phyloP scores from a whole-genome alignment of 2,888 invertebrate genomes.

The Drosophila borborema region DNA sequence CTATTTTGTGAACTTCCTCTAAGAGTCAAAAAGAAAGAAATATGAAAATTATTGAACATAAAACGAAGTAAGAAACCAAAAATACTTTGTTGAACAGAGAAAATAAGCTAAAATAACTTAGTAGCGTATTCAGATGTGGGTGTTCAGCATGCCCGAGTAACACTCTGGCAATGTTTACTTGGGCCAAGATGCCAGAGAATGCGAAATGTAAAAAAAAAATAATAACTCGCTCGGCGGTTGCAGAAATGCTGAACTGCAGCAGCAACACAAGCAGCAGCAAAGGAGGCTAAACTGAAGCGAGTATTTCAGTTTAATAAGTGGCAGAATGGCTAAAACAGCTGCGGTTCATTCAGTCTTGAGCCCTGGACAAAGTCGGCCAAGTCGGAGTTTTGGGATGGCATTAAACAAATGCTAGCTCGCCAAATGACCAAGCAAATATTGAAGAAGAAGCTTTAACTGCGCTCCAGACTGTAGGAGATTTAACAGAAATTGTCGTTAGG shows the following conservation, averaged over 20 bases:
- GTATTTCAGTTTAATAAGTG: conserved; percentile 83
- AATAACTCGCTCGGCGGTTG: conserved; percentile 54
- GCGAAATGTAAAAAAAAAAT: conserved; percentile 50
- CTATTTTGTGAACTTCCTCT: too few relatives aligned
- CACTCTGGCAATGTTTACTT: neutral
- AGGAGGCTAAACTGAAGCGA: conserved; percentile 49
- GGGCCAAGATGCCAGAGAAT: conserved; percentile 8
- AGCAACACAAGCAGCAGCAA: conserved; percentile 45
- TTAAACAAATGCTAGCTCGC: neutral
- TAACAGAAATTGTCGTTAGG: neutral
- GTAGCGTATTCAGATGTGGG: conserved; percentile 20
- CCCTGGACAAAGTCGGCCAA: neutral
- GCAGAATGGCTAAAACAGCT: conserved; percentile 73
- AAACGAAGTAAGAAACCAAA: too few relatives aligned
- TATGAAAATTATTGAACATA: too few relatives aligned
- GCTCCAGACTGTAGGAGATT: neutral
- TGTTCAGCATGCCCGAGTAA: neutral
- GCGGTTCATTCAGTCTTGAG: conserved; percentile 48
- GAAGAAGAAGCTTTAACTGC: conserved; percentile 4
- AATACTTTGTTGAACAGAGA: too few relatives aligned
- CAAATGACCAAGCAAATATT: neutral
- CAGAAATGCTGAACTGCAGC: conserved; percentile 59
- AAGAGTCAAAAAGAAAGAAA: too few relatives aligned
- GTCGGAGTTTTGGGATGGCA: neutral
- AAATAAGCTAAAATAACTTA: neutral